Evolutionary conservation across 1,140 invertebrate species (phyloP).

Genomic region (Pseudomyrmex pallidus): DNA sequence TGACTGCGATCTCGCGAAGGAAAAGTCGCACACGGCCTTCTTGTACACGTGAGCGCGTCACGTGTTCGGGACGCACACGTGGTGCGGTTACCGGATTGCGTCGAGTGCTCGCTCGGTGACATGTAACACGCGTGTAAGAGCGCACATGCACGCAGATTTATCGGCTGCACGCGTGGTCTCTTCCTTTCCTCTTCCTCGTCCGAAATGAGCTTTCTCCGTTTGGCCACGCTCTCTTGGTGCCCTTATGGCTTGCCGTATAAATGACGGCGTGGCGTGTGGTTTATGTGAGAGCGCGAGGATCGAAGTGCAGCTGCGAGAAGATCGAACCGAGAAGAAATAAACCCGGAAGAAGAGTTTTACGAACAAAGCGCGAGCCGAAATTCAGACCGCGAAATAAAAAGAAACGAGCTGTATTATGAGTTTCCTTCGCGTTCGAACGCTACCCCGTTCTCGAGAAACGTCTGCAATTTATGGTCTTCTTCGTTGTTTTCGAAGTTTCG

Average conservation of each 20-base stretch:
- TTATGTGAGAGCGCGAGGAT: slow-evolving; percentile 38
- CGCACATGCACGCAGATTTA: slow-evolving; percentile 47
- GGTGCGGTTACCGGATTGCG: slow-evolving; percentile 57
- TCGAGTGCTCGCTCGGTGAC: slow-evolving; percentile 28
- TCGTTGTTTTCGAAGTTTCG: background rate
- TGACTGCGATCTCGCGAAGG: slow-evolving; percentile 58
- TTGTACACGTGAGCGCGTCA: slow-evolving; percentile 63
- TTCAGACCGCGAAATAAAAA: slow-evolving; percentile 13
- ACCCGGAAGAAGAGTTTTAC: slow-evolving; percentile 11
- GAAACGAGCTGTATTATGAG: background rate
- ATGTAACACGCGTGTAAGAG: slow-evolving; percentile 43
- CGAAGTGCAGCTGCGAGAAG: slow-evolving; percentile 17
- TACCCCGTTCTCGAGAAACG: background rate
- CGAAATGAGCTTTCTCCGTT: slow-evolving; percentile 40
- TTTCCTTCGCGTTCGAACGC: background rate
- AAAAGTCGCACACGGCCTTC: slow-evolving; percentile 75
- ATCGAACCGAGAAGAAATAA: background rate
- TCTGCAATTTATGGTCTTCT: slow-evolving; percentile 34
- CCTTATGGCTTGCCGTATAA: background rate
- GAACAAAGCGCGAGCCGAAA: slow-evolving; percentile 5
- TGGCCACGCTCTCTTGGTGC: background rate
- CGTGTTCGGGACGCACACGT: slow-evolving; percentile 71
- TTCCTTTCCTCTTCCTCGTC: no score
- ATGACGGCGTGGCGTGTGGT: background rate
- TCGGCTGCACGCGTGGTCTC: slow-evolving; percentile 14